Percentiles rank a stretch among this genome's conserved stretches.
phyloP scores from a whole-genome alignment of 1,140 invertebrate species.

The Heliconius eleuchia region DNA sequence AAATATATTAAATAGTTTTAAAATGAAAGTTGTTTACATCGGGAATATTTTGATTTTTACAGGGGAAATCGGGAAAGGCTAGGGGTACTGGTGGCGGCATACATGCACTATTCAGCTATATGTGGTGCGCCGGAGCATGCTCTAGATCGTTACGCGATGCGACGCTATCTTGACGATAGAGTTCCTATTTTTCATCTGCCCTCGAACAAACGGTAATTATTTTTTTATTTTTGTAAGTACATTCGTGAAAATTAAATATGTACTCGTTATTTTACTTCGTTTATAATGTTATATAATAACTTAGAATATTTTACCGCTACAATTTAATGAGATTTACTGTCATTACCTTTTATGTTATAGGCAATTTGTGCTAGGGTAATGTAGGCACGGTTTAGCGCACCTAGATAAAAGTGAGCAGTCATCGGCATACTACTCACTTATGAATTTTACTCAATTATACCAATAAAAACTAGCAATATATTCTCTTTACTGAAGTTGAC shows the following conservation, averaged over 20 bases:
- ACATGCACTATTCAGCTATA: constrained; percentile 96
- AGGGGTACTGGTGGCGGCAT: constrained; percentile 93
- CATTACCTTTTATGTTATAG: constrained; percentile 12
- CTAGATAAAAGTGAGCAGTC: neutral
- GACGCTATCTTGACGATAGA: constrained; percentile 93
- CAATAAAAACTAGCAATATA: neutral
- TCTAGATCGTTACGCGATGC: constrained; percentile 95
- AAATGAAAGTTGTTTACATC: neutral
- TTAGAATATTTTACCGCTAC: constrained; percentile 5
- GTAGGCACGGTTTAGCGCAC: neutral
- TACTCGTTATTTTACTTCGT: neutral
- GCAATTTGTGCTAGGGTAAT: constrained; percentile 11
- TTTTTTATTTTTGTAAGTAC: neutral
- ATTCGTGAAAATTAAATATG: neutral
- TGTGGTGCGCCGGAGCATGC: constrained; percentile 94
- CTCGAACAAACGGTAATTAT: constrained; percentile 92
- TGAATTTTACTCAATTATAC: neutral
- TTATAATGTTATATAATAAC: neutral
- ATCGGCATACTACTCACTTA: neutral
- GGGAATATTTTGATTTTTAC: constrained; percentile 27
- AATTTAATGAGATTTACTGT: constrained; percentile 12
- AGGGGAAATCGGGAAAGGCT: constrained; percentile 86
- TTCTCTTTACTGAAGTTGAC: neutral
- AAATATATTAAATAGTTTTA: neutral
- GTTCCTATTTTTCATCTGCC: constrained; percentile 90